Conservation (phyloP, 2,113 vertebrate species). For the Menidia beryllina region DNA sequence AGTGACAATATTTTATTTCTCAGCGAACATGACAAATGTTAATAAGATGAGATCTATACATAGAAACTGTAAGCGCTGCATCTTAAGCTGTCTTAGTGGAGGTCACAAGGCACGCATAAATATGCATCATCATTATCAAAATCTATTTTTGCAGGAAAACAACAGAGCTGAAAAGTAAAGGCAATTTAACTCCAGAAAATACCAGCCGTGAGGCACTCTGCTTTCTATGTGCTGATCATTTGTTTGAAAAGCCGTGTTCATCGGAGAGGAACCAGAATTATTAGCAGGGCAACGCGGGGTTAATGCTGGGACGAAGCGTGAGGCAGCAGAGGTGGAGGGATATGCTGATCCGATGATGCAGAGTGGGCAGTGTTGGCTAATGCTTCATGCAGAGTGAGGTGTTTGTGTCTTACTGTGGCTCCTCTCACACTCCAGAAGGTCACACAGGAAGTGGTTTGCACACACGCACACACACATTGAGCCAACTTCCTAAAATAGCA, state of each 20-base stretch:
- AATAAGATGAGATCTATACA: constrained; percentile 51
- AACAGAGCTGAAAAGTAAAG: background rate
- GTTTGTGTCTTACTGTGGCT: constrained; percentile 67
- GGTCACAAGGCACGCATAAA: background rate
- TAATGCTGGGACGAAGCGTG: constrained; percentile 36
- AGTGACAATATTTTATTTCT: constrained; percentile 69
- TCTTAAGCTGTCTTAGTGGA: background rate
- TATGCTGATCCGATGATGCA: constrained; percentile 61
- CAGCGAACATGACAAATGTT: constrained; percentile 70
- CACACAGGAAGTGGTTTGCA: constrained; percentile 70
- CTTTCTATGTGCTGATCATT: constrained; percentile 11
- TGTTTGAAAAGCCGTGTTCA: background rate
- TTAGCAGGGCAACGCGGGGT: constrained; percentile 11
- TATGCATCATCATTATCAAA: constrained; percentile 13
- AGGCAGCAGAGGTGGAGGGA: constrained; percentile 56
- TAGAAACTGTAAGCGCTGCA: constrained; percentile 5
- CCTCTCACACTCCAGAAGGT: constrained; percentile 78
- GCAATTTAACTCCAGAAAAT: background rate
- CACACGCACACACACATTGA: constrained; percentile 35
- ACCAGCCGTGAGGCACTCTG: background rate
- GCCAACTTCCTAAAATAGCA: constrained; percentile 65
- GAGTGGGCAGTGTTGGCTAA: constrained; percentile 56
- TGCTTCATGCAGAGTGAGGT: constrained; percentile 58
- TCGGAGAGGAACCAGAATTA: background rate
- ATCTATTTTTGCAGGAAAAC: constrained; percentile 20